Percentiles rank a stretch among this genome's conserved stretches.
Conservation (phyloP, 2,888 invertebrate genomes). For the Cephus runcator region DNA sequence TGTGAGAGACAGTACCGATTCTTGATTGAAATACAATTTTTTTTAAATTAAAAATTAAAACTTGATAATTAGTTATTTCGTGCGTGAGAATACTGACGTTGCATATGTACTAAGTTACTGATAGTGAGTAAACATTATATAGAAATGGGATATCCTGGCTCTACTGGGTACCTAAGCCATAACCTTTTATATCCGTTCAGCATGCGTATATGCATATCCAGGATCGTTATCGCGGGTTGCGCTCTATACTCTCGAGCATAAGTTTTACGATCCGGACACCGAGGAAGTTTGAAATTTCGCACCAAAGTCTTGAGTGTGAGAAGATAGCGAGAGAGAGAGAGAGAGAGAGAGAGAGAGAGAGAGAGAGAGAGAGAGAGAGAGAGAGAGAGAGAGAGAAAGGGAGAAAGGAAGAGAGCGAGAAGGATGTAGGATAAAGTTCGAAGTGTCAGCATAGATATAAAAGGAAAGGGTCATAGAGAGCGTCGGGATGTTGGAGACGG, state of each 20-base stretch:
- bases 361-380: background rate
- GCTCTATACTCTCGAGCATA: constrained; percentile 33
- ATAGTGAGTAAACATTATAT: background rate
- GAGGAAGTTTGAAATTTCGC: constrained; percentile 53
- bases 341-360: background rate
- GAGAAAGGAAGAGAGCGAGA: background rate
- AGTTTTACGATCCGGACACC: constrained; percentile 51
- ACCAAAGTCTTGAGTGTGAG: constrained; percentile 24
- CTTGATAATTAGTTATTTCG: background rate
- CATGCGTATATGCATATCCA: constrained; percentile 13
- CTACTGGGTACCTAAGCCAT: constrained; percentile 15
- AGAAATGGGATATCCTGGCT: background rate
- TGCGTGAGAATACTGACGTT: background rate
- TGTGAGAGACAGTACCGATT: background rate
- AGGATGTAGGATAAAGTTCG: background rate
- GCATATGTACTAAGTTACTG: background rate
- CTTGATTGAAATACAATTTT: background rate
- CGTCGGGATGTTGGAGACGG: constrained; percentile 3
- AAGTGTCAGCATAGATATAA: background rate
- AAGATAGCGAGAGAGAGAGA: constrained; percentile 20
- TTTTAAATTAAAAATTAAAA: background rate
- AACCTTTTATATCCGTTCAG: constrained; percentile 37
- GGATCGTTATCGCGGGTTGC: constrained; percentile 34
- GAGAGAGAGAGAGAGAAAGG: background rate
- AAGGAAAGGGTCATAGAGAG: background rate